phyloP scores from a whole-genome alignment of 2,797 vertebrate genomes.

The Hemitrygon akajei region DNA sequence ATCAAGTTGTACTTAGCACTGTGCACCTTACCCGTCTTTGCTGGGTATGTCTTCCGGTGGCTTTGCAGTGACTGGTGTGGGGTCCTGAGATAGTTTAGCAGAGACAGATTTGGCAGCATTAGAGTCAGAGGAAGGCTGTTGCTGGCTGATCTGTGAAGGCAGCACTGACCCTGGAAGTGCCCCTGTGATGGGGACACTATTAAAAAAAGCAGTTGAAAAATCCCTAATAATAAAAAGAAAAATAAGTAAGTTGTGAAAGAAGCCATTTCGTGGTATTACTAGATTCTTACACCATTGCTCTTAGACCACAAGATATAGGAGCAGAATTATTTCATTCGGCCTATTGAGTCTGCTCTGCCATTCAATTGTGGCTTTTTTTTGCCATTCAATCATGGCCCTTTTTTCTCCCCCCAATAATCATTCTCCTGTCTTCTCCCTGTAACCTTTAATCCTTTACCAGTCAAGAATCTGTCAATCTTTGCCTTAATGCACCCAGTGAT shows the following conservation, averaged over 20 bases:
- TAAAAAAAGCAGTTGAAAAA: slow-evolving; percentile 95
- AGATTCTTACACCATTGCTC: neutral
- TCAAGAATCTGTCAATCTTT: too few relatives aligned
- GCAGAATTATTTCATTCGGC: too few relatives aligned
- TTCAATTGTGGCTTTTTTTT: too few relatives aligned
- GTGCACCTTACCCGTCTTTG: slow-evolving; percentile 73
- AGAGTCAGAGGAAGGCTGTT: slow-evolving; percentile 79
- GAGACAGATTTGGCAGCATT: slow-evolving; percentile 63
- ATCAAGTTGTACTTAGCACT: neutral
- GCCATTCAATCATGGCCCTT: too few relatives aligned
- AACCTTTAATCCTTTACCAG: too few relatives aligned
- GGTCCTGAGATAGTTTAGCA: slow-evolving; percentile 66
- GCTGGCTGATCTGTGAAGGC: slow-evolving; percentile 79
- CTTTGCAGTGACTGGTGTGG: slow-evolving; percentile 63
- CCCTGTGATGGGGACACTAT: slow-evolving; percentile 85
- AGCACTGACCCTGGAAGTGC: slow-evolving; percentile 81
- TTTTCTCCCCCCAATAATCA: too few relatives aligned
- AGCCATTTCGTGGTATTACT: neutral
- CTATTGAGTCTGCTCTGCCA: too few relatives aligned
- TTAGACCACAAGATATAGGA: neutral
- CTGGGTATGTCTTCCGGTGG: slow-evolving; percentile 66
- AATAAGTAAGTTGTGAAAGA: neutral
- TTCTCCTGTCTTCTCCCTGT: too few relatives aligned
- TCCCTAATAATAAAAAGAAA: slow-evolving; percentile 64
- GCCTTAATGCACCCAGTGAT: too few relatives aligned